Conservation (phyloP, 2,797 vertebrate genomes). For the Macroramphosus scolopax region DNA sequence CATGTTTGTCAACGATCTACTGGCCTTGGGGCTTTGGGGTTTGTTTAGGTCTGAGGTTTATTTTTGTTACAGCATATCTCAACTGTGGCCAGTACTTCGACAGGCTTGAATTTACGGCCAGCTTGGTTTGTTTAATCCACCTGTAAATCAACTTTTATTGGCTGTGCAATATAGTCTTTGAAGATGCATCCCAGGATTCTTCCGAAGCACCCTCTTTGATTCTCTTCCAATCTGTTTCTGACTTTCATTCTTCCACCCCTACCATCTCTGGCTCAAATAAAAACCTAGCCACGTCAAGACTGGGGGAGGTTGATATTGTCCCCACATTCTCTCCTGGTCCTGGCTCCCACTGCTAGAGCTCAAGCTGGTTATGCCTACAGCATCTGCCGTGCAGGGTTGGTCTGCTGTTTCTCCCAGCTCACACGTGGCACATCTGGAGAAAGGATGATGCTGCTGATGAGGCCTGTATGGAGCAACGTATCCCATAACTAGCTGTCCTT, state of each 20-base stretch:
- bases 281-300: constrained; percentile 48
- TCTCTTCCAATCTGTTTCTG: constrained; percentile 5
- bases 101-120: constrained; percentile 24
- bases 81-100: constrained; percentile 7
- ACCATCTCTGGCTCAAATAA: constrained; percentile 43
- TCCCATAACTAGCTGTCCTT: constrained; percentile 64
- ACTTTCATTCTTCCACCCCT: constrained; percentile 28
- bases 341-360: constrained; percentile 9
- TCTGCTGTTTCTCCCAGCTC: constrained; percentile 60
- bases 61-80: constrained; percentile 26
- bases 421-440: constrained; percentile 85
- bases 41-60: constrained; percentile 55
- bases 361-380: constrained; percentile 59
- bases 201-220: constrained; percentile 12
- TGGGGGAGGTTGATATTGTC: constrained; percentile 52
- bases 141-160: constrained; percentile 42
- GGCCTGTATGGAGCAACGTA: constrained; percentile 55
- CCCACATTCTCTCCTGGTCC: constrained; percentile 54
- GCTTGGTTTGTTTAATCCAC: constrained; percentile 47
- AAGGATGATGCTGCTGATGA: constrained; percentile 71
- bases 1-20: constrained; percentile 36
- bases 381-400: constrained; percentile 72
- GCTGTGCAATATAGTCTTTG: constrained; percentile 22
- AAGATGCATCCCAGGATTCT: constrained; percentile 35
- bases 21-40: constrained; percentile 39